Base-by-base conservation (phyloP, 1,140 invertebrate species). In the Neelides sp. region DNA sequence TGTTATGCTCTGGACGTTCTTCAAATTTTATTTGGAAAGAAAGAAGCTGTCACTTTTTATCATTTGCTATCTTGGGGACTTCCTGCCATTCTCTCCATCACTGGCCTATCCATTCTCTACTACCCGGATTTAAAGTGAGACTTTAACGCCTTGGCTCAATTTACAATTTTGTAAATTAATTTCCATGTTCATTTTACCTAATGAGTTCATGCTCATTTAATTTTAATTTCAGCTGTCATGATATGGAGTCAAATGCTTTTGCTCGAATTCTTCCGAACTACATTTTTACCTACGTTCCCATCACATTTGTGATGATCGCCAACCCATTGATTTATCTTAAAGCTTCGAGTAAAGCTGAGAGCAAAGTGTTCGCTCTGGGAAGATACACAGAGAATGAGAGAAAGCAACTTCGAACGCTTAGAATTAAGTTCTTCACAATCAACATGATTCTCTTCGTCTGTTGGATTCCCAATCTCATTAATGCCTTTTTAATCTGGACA, bases 1-100 rank as follows among this genome's bases (percentile, higher is more conserved):
- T 82, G 78, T 61, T 88, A 87, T 66, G 82, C 83, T 2, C 71
- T 86, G 35, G 83, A 88, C 60, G 84, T 83, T 65, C 77, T 76
- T 64, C 66, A 78, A 22, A 67, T 81, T 20, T 65, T 85, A 24
- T 71, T 72, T 40, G 78, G 82, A 47, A 68, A 73, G 62, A 67
- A 75, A 20, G 73, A 75, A 28, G 64, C 72, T 55, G 68, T 71
- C n/a, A 39, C 46, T 22, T 62, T 63, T 17, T 86, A 85, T 60
- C 83, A 86, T 64, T 61, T 70, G 0, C 61, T 77, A 32, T 75
- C 79, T 3, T 88, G 84, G 83, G 71, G 75, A 19, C 63, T 80
- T 28, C 81, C 84, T 8, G 78, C 77, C 3, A 59, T 78, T 45
- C 69, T 81, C 0, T 83, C 80, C 1, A 66, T 68, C 5, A 69